Percentiles rank a stretch among this genome's conserved stretches.
Conservation (phyloP, 2,888 invertebrate species). For the Idaea biselata region DNA sequence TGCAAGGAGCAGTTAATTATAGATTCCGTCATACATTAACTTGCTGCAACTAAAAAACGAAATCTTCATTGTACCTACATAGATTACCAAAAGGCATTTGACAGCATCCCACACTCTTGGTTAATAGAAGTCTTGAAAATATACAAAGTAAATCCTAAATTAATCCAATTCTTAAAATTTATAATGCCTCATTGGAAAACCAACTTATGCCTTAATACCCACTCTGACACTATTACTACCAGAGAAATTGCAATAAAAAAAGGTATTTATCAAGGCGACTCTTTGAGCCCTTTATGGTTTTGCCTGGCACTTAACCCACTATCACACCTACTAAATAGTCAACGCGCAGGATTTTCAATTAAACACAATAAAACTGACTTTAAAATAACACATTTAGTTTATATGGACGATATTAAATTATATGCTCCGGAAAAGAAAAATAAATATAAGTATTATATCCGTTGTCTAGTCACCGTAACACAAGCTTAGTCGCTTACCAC, state of each 20-base stretch:
- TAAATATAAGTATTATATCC: too few species aligned
- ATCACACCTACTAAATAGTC: conserved; percentile 9
- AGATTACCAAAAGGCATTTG: conserved; percentile 10
- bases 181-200: conserved; percentile 16
- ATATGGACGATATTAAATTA: conserved; percentile 1
- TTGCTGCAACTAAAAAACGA: conserved; percentile 2
- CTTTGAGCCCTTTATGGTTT: conserved; percentile 21
- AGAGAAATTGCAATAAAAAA: conserved; percentile 13
- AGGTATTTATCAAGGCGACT: conserved; percentile 21
- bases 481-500: too few species aligned
- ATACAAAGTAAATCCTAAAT: conserved; percentile 18
- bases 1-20: conserved; percentile 19
- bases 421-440: too few species aligned
- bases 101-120: conserved; percentile 18
- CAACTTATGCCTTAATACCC: conserved; percentile 2
- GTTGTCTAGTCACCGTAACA: too few species aligned
- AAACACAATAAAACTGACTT: conserved; percentile 1
- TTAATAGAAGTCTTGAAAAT: conserved; percentile 13
- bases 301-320: conserved; percentile 20
- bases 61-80: conserved; percentile 5
- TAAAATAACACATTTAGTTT: not conserved
- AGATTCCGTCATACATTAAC: conserved; percentile 11
- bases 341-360: conserved; percentile 6
- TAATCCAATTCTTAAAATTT: conserved; percentile 11
- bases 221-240: not conserved